These are phyloP conservation scores for Hirudo medicinalis DNA, from an alignment of 1,140 invertebrate species.

Conservation along the genomic window DNA sequence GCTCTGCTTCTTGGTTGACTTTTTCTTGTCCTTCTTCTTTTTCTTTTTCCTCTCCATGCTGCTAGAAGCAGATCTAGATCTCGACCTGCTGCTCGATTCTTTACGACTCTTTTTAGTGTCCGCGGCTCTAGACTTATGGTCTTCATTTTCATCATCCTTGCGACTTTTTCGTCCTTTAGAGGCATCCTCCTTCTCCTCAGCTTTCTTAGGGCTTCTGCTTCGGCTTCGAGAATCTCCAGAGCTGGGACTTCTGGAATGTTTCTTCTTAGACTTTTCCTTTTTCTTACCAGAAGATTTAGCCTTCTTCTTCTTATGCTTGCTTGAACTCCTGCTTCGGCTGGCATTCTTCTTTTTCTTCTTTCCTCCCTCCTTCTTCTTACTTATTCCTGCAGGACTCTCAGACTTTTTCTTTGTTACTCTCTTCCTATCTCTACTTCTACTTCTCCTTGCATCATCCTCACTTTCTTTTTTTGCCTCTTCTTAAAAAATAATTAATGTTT, in stretches of 20 bases:
- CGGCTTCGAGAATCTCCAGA: conserved; percentile 4
- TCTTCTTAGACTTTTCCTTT: conserved; percentile 1
- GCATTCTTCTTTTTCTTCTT: conserved; percentile 11
- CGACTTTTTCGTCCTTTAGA: neutral
- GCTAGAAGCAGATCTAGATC: neutral
- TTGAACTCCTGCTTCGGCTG: neutral
- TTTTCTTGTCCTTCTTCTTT: conserved; percentile 7
- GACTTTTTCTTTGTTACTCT: neutral
- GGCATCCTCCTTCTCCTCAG: neutral
- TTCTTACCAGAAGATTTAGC: neutral
- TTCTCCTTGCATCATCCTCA: neutral
- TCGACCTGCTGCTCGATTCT: neutral
- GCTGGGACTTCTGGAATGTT: neutral
- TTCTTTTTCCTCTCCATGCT: neutral
- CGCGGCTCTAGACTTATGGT: neutral
- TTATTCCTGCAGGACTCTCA: neutral
- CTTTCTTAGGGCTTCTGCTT: neutral
- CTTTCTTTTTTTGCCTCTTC: too few relatives aligned
- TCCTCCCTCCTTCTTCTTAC: neutral
- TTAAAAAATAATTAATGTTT: too few relatives aligned
- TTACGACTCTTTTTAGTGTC: neutral
- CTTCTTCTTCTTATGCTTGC: conserved; percentile 8
- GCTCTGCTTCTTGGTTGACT: neutral
- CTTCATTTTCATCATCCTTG: neutral
- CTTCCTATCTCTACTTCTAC: conserved; percentile 2